Conservation (phyloP, 2,888 invertebrate species). For the Chalcosyrphus nemorum region DNA sequence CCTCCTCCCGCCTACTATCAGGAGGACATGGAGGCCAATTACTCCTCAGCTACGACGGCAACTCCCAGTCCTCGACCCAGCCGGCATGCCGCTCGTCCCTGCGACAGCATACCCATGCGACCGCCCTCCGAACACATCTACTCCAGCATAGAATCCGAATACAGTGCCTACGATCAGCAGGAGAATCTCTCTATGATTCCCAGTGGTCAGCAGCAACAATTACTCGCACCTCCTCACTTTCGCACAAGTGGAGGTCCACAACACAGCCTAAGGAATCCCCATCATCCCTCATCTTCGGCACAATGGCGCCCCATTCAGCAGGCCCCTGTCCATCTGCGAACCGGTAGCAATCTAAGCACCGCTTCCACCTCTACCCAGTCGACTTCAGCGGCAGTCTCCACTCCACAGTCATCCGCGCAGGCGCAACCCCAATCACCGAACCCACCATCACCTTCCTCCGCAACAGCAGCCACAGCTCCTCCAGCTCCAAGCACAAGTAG, state of each 20-base stretch:
- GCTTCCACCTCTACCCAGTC: slow-evolving; percentile 81
- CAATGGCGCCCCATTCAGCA: slow-evolving; percentile 73
- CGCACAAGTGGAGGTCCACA: slow-evolving; percentile 55
- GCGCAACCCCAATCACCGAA: slow-evolving; percentile 74
- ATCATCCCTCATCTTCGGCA: slow-evolving; percentile 54
- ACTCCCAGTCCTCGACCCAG: slow-evolving; percentile 84
- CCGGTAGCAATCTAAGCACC: slow-evolving; percentile 80
- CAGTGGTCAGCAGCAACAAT: slow-evolving; percentile 78
- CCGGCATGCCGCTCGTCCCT: slow-evolving; percentile 80
- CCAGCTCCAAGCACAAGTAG: slow-evolving; percentile 71
- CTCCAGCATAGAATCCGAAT: slow-evolving; percentile 94
- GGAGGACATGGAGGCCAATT: slow-evolving; percentile 85
- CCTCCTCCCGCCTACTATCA: slow-evolving; percentile 84
- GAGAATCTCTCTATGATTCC: slow-evolving; percentile 83
- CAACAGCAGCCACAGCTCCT: slow-evolving; percentile 64
- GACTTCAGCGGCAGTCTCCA: slow-evolving; percentile 76
- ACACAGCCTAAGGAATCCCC: slow-evolving; percentile 58
- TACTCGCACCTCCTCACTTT: slow-evolving; percentile 74
- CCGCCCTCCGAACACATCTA: slow-evolving; percentile 95
- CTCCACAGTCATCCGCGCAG: slow-evolving; percentile 73
- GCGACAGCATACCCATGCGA: slow-evolving; percentile 84
- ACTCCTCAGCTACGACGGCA: slow-evolving; percentile 86
- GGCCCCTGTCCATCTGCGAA: slow-evolving; percentile 80
- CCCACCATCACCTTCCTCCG: slow-evolving; percentile 43
- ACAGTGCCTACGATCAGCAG: slow-evolving; percentile 88